Evolutionary conservation across 2,113 vertebrate genomes (phyloP), one percentile per base, ranked within the genome.

Genomic region (Misgurnus anguillicaudatus): DNA sequence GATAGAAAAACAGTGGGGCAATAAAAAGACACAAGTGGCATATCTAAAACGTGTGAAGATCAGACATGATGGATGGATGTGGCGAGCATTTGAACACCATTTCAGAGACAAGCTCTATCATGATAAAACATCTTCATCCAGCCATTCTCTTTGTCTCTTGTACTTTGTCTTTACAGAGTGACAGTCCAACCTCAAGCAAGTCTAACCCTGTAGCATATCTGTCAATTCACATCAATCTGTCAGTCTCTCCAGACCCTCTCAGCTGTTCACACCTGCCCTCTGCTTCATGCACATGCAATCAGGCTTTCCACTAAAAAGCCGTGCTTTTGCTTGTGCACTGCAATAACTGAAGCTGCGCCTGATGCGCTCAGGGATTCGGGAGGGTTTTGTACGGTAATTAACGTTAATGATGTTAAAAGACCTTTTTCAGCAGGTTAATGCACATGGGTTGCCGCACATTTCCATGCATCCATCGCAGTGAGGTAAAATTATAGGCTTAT

Each of bases 401-500:
- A 84, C 75, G 77, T 51, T 83, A 82, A 89, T 87, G 85, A 68
- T 81, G 80, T 60, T 71, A 83, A 84, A 86, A 81, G 76, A 63
- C 57, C 75, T 83, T 80, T 83, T 79, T 75, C 82, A 85, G 80
- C 77, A 83, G 76, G 69, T 84, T 86, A 87, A 91, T 90, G 86
- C 87, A 82, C 13, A 66, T 47, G 55, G 80, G 69, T 63, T 58
- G 68, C 42, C 39, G 48, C 42, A 79, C 66, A 63, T 72, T 68
- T 76, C 31, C 72, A 77, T 58, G 31, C 38, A 17, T 60, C n/a
- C 39, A 39, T 17, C 45, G 1, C 16, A 45, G 47, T 17, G 36
- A 10, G 4, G 36, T 5, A 42, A 73, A 45, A 73, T 42, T 21
- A 58, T 17, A 60, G 38, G 11, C 38, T 58, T 70, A 55, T 38